Conservation (phyloP, 2,797 vertebrate genomes). For the Natrix natrix region DNA sequence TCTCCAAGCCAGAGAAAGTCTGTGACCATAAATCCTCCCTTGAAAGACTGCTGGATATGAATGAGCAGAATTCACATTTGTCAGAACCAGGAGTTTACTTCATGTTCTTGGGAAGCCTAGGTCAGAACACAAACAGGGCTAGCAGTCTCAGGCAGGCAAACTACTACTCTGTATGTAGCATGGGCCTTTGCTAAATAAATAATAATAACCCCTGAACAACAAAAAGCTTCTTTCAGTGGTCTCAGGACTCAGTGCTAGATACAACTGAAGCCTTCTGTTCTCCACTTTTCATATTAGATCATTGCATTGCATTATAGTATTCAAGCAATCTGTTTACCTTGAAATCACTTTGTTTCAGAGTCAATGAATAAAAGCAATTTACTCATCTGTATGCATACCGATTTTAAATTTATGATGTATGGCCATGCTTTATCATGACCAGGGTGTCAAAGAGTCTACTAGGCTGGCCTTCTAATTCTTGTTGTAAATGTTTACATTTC, state of each 20-base stretch:
- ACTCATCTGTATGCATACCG: slow-evolving; percentile 40
- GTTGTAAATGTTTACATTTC: slow-evolving; percentile 63
- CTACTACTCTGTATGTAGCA: background rate
- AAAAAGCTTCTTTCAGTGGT: slow-evolving; percentile 53
- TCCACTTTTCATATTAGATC: slow-evolving; percentile 53
- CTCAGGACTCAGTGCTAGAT: slow-evolving; percentile 48
- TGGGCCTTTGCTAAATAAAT: background rate
- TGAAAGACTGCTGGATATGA: too few species aligned
- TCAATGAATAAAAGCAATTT: slow-evolving; percentile 47
- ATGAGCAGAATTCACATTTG: too few species aligned
- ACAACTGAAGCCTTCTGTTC: slow-evolving; percentile 36
- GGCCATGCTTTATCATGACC: slow-evolving; percentile 57
- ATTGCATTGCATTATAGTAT: slow-evolving; percentile 43
- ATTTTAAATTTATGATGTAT: slow-evolving; percentile 63
- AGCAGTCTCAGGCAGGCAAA: background rate
- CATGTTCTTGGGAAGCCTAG: too few species aligned
- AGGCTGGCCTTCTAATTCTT: slow-evolving; percentile 59
- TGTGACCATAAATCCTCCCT: too few species aligned
- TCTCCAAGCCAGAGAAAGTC: too few species aligned
- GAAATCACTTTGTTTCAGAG: slow-evolving; percentile 52
- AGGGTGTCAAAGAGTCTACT: slow-evolving; percentile 55
- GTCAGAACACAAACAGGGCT: background rate
- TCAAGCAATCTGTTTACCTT: slow-evolving; percentile 35
- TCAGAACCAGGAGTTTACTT: too few species aligned
- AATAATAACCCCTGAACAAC: slow-evolving; percentile 38